Evolutionary conservation across 2,888 invertebrate genomes (phyloP).

Genomic region (Phyllotreta cruciferae): DNA sequence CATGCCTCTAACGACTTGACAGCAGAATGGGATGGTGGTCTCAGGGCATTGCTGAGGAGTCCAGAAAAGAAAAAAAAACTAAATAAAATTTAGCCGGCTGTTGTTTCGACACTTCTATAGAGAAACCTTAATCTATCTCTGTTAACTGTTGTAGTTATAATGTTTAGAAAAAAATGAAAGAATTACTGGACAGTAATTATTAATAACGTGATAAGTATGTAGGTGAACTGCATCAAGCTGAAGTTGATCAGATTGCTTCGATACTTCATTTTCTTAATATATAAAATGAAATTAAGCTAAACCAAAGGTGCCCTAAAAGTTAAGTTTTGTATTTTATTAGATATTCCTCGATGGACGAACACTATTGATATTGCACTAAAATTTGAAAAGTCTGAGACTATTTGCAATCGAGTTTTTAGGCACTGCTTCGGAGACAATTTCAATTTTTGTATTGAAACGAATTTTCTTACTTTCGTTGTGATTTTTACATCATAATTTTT

Average conservation of each 20-base stretch:
- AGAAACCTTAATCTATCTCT: constrained; percentile 52
- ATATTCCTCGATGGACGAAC: constrained; percentile 25
- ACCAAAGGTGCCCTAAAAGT: constrained; percentile 85
- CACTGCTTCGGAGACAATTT: constrained; percentile 34
- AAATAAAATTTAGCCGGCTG: constrained; percentile 33
- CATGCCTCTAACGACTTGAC: constrained; percentile 76
- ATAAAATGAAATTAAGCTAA: constrained; percentile 72
- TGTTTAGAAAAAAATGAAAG: constrained; percentile 52
- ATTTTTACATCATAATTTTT: too few relatives aligned
- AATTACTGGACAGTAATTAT: constrained; percentile 53
- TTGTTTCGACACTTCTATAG: constrained; percentile 42
- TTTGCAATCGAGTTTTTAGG: constrained; percentile 50
- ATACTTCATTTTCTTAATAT: constrained; percentile 46
- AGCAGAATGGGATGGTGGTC: constrained; percentile 64
- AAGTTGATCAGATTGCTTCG: constrained; percentile 46
- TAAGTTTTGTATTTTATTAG: constrained; percentile 63
- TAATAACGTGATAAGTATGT: constrained; percentile 54
- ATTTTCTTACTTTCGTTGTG: too few relatives aligned
- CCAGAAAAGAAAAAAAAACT: constrained; percentile 27
- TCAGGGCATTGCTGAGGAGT: constrained; percentile 56
- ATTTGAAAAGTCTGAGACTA: constrained; percentile 14
- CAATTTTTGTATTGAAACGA: constrained; percentile 28
- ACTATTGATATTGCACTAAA: background rate
- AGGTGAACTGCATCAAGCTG: constrained; percentile 50
- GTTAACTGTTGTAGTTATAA: constrained; percentile 58